Base-by-base conservation (phyloP, 2,113 vertebrate genomes). In the Lutjanus erythropterus region DNA sequence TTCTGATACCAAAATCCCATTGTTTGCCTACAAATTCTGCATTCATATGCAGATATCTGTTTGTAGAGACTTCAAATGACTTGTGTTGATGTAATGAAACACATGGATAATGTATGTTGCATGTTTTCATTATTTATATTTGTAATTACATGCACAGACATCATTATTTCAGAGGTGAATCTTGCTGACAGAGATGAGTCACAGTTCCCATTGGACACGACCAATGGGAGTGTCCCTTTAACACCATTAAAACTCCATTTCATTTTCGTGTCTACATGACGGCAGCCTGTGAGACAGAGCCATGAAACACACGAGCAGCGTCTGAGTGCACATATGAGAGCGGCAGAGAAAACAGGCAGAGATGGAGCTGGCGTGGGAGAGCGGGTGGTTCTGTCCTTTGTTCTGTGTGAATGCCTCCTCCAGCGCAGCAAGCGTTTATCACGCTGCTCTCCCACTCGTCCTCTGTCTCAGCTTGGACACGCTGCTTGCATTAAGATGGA, bases 371-470 rank as follows among this genome's bases (percentile, higher is more conserved):
- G 31, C 5, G 42, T 61, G 44, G 59, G 44, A 72, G 60, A 41
- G 37, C n/a, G n/a, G n/a, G n/a, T n/a, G n/a, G n/a, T n/a, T n/a
- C n/a, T n/a, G n/a, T n/a, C 6, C 72, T 76, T 75, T 85, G 73
- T 77, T 78, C 69, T 33, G 50, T 39, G 37, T 81, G 42, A 81
- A 70, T 53, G 62, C 56, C 59, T 84, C 59, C 56, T 70, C 52
- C 62, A 64, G 21, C 10, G 10, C 56, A 75, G 76, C 52, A 2
- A 79, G 53, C 47, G n/a, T 84, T 74, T 33, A 72, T 84, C 56
- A 46, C 37, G 11, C 50, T 27, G 58, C 50, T 53, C 77, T 84
- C 85, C 78, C 75, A 66, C 80, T 79, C 42, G 11, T 73, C 78
- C 44, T 62, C 64, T 65, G 67, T 55, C 56, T 58, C 81, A 33